A percentile compares a stretch with the other conserved stretches of the same genome.
Conservation (phyloP, 2,888 invertebrate species). For the Drosophila setosimentum region DNA sequence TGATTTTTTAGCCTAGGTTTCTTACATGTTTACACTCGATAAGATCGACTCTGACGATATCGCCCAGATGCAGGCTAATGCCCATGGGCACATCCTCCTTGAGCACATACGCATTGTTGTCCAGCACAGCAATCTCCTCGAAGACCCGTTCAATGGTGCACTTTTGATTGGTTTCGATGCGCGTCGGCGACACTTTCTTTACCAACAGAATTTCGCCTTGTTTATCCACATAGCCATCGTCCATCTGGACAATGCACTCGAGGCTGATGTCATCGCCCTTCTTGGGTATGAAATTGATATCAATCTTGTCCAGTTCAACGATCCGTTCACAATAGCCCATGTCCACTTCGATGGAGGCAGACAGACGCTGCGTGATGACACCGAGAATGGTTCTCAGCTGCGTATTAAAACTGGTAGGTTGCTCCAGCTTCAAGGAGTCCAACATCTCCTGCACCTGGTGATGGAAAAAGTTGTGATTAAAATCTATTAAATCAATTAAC, state of each 20-base stretch:
- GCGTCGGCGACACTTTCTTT: constrained; percentile 87
- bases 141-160: constrained; percentile 85
- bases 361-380: constrained; percentile 35
- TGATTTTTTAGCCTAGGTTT: background rate
- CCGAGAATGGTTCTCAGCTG: constrained; percentile 80
- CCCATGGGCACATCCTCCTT: constrained; percentile 86
- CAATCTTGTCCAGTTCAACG: constrained; percentile 88
- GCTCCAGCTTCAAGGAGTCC: constrained; percentile 52
- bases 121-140: constrained; percentile 87
- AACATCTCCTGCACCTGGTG: constrained; percentile 66
- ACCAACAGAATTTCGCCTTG: constrained; percentile 88
- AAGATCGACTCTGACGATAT: constrained; percentile 88
- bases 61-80: constrained; percentile 87
- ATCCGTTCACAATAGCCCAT: constrained; percentile 86
- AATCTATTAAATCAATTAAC: background rate
- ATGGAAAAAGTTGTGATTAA: background rate
- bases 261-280: constrained; percentile 90
- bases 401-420: constrained; percentile 77
- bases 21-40: constrained; percentile 89
- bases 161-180: constrained; percentile 86
- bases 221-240: constrained; percentile 86
- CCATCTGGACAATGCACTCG: constrained; percentile 88
- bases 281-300: constrained; percentile 88
- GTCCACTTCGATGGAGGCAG: constrained; percentile 74
- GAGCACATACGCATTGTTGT: constrained; percentile 87